Evolutionary conservation across 2,888 invertebrate species (phyloP).

Genomic region (Cephonodes hylas): DNA sequence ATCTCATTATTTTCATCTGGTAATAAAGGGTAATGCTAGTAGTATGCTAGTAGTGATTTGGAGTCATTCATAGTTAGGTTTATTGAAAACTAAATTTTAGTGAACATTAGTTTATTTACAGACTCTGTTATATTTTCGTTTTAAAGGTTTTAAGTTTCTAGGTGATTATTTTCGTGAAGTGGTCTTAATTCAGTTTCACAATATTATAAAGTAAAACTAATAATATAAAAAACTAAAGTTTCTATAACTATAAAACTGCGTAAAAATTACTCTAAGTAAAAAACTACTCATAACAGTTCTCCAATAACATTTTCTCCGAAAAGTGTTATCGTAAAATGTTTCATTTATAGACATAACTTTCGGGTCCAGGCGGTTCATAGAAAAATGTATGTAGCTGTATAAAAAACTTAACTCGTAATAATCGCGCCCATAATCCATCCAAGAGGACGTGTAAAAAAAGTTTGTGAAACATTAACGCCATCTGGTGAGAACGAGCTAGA

Average conservation of each 20-base stretch:
- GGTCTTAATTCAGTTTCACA: too few relatives aligned
- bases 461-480: constrained; percentile 45
- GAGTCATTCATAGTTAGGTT: too few relatives aligned
- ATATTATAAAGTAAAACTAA: too few relatives aligned
- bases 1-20: too few relatives aligned
- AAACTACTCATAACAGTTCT: neutral
- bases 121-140: too few relatives aligned
- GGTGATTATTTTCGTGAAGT: too few relatives aligned
- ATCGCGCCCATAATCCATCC: constrained; percentile 37
- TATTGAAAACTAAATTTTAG: too few relatives aligned
- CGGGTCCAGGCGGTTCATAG: neutral
- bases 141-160: too few relatives aligned
- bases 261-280: neutral
- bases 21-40: too few relatives aligned
- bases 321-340: neutral
- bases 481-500: constrained; percentile 59
- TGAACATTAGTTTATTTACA: too few relatives aligned
- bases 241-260: neutral
- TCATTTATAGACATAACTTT: constrained; percentile 8
- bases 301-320: neutral
- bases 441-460: constrained; percentile 47
- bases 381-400: constrained; percentile 8
- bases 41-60: too few relatives aligned
- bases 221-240: too few relatives aligned
- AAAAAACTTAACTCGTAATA: constrained; percentile 25